Evolutionary conservation across 2,888 invertebrate species (phyloP), one percentile per base, ranked within the genome.

Genomic region (Drosophila suboccidentalis): DNA sequence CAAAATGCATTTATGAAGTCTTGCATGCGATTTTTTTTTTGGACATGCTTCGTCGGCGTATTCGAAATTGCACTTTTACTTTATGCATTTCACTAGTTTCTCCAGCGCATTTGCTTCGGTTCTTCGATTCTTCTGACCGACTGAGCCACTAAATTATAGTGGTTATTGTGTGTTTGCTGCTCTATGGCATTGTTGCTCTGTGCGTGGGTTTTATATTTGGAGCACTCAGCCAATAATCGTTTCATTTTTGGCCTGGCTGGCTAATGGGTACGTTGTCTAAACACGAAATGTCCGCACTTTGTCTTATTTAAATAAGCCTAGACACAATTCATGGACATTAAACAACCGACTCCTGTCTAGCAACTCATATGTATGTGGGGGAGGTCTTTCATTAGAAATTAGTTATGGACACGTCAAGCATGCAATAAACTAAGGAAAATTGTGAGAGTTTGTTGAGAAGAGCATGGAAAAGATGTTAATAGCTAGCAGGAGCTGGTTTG

Each of bases 271-370:
- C 71, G 78, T 74, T 78, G 70, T 26, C 71, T 73, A 58, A 89
- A 78, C 82, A 83, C 78, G 87, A 87, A 87, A 71, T 87, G 89
- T 71, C 82, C 75, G 76, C 76, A 80, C 80, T 80, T 70, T 70
- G 76, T 80, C 76, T 80, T 80, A 79, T 80, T 80, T 80, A 60
- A 77, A 70, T 60, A 58, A 36, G 51, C 41, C 59, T 61, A 71
- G 71, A 63, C 86, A 67, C 54, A 78, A 65, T 71, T 63, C 58
- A 63, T 36, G 32, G 54, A 75, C 80, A 62, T 58, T 55, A 61
- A 44, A 10, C 49, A 57, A 32, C 17, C 53, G 58, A 61, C 71
- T 75, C 67, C 67, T 60, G 73, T 70, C 44, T 32, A 15, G 4
- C 53, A 22, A 11, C 32, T 57, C 32, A 47, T 17, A 4, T 32